A percentile compares a stretch with the other conserved stretches of the same genome.
phyloP scores from a whole-genome alignment of 2,113 vertebrate species.

The Tetraodon nigroviridis region DNA sequence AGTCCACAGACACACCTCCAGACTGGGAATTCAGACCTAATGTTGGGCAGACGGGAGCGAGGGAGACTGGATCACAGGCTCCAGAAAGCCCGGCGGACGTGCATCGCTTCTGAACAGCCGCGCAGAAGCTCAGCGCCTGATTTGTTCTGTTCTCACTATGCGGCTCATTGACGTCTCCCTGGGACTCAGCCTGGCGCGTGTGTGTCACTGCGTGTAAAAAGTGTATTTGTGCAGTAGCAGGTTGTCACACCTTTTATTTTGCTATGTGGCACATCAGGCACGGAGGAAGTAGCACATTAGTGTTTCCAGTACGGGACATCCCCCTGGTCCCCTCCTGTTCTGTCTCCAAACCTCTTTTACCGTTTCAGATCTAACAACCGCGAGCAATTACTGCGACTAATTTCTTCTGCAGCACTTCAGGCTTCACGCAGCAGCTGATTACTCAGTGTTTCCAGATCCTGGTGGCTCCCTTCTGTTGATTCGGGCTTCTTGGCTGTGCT shows the following conservation, averaged over 20 bases:
- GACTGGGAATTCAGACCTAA: conserved; percentile 42
- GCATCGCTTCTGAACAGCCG: not conserved
- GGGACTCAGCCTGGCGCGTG: too few relatives aligned
- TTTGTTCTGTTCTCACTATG: not conserved
- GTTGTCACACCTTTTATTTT: not conserved
- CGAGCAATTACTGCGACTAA: conserved; percentile 42
- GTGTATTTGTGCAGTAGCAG: not conserved
- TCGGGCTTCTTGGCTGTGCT: conserved; percentile 34
- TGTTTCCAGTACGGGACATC: conserved; percentile 22
- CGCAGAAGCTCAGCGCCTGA: not conserved
- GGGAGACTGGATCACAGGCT: not conserved
- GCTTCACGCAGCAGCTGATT: conserved; percentile 15
- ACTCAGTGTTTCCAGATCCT: conserved; percentile 17
- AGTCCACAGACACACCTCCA: conserved; percentile 33
- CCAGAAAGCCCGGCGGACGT: not conserved
- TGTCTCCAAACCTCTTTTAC: conserved; percentile 32
- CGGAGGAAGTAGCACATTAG: conserved; percentile 15
- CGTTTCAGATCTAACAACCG: conserved; percentile 36
- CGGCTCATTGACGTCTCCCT: too few relatives aligned
- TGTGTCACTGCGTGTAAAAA: too few relatives aligned
- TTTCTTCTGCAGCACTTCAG: not conserved
- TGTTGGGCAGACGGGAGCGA: conserved; percentile 23
- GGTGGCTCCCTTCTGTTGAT: conserved; percentile 20
- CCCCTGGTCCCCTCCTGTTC: conserved; percentile 28
- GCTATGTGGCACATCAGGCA: conserved; percentile 4